Evolutionary conservation across 2,888 invertebrate species (phyloP).

Genomic region (Limnephilus rhombicus): DNA sequence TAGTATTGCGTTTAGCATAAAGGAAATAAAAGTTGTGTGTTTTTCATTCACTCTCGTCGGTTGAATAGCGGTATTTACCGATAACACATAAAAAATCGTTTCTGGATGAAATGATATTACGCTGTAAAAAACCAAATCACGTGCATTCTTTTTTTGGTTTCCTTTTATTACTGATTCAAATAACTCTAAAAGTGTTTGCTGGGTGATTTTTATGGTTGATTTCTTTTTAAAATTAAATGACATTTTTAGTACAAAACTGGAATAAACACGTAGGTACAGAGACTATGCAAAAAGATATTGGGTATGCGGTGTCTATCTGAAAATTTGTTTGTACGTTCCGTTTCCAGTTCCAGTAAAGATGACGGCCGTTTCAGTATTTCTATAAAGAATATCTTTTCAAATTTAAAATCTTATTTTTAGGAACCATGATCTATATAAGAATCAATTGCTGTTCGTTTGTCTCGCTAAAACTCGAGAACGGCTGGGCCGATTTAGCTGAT

Average conservation of each 20-base stretch:
- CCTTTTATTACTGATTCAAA: background rate
- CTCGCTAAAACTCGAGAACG: too few species aligned
- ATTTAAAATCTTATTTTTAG: too few species aligned
- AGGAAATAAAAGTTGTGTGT: constrained; percentile 7
- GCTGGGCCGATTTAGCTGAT: too few species aligned
- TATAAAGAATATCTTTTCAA: too few species aligned
- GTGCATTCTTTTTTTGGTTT: background rate
- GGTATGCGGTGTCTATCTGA: too few species aligned
- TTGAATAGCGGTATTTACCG: background rate
- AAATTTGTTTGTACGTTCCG: too few species aligned
- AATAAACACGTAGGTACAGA: background rate
- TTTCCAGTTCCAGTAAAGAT: too few species aligned
- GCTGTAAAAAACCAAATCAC: background rate
- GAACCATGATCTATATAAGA: too few species aligned
- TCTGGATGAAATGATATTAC: background rate
- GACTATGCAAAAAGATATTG: background rate
- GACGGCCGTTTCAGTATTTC: too few species aligned
- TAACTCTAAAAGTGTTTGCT: background rate
- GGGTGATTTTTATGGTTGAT: background rate
- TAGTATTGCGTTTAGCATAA: background rate
- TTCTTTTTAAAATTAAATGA: background rate
- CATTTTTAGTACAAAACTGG: too few species aligned
- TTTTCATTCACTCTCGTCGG: background rate
- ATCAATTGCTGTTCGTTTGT: too few species aligned
- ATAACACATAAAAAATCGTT: background rate